Evolutionary conservation across 2,888 invertebrate species (phyloP), one percentile per base, ranked within the genome.

Genomic region (Hololepta plana): DNA sequence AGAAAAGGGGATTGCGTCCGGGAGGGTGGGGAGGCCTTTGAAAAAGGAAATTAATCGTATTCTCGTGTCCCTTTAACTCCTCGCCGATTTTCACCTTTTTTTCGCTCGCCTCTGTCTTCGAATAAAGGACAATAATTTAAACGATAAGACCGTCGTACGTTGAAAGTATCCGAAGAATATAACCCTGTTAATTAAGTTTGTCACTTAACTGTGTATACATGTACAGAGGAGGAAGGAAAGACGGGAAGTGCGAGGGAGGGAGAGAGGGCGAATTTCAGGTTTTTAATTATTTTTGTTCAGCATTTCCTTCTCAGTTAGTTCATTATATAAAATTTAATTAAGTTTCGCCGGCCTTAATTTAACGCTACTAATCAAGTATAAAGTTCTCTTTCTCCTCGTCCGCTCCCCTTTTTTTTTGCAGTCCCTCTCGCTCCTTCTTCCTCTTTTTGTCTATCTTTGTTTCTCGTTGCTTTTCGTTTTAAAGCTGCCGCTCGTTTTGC

Each of bases 251-350:
- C 10, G 23, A 3, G 12, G 14, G 12, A 22, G 22, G 4, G 22
- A 22, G 23, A 26, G 8, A 7, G 48, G 46, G 49, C 46, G 46
- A 55, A 54, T 55, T 55, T 54, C n/a, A 51, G 55, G 54, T 56
- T 55, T 55, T 56, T 56, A 56, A 56, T 56, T 56, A 56, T 55
- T 56, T 55, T 54, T 56, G 55, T 55, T 53, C 54, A 51, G 53
- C 54, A 53, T 55, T 55, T 56, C 54, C 54, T n/a, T n/a, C n/a
- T 54, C 55, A 53, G 52, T 55, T 53, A 55, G 53, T 55, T 55
- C 56, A 55, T 56, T 56, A 56, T 56, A 55, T 55, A 49, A 56
- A 55, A 55, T 56, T 55, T 55, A 56, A 55, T 56, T 55, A 56
- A 55, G 56, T 54, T 53, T 53, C 51, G 51, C 46, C 50, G 49